phyloP scores from a whole-genome alignment of 1,140 invertebrate genomes.

The Eumeta japonica region DNA sequence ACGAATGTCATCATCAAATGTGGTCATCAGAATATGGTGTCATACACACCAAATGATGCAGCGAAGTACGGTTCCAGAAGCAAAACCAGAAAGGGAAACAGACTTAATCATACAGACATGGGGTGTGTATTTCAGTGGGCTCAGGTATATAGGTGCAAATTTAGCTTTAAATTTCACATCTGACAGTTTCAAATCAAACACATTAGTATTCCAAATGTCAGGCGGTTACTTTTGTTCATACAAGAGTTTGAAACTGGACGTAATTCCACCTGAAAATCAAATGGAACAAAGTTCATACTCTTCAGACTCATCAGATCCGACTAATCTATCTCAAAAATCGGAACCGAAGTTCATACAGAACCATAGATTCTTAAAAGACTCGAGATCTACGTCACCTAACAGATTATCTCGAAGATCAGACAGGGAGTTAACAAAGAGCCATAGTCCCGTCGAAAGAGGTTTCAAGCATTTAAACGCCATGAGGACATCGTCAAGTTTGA shows the following conservation, averaged over 20 bases:
- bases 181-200: constrained; percentile 71
- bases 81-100: constrained; percentile 16
- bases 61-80: constrained; percentile 4
- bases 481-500: constrained; percentile 32
- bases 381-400: constrained; percentile 43
- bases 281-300: constrained; percentile 40
- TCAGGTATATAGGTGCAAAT: constrained; percentile 77
- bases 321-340: constrained; percentile 26
- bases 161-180: constrained; percentile 67
- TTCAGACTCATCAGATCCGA: constrained; percentile 37
- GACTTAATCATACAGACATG: constrained; percentile 71
- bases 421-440: constrained; percentile 48
- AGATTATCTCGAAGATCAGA: constrained; percentile 33
- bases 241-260: constrained; percentile 56
- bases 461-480: constrained; percentile 41
- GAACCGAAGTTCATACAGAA: constrained; percentile 29
- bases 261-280: constrained; percentile 46
- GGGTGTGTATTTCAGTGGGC: constrained; percentile 81
- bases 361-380: constrained; percentile 31
- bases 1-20: constrained; percentile 51
- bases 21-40: constrained; percentile 63
- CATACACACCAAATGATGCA: constrained; percentile 18
- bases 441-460: constrained; percentile 41
- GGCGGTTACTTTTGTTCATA: constrained; percentile 80
- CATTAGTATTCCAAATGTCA: constrained; percentile 83